Conservation (phyloP, 2,797 vertebrate species). For the Harpagifer antarcticus region DNA sequence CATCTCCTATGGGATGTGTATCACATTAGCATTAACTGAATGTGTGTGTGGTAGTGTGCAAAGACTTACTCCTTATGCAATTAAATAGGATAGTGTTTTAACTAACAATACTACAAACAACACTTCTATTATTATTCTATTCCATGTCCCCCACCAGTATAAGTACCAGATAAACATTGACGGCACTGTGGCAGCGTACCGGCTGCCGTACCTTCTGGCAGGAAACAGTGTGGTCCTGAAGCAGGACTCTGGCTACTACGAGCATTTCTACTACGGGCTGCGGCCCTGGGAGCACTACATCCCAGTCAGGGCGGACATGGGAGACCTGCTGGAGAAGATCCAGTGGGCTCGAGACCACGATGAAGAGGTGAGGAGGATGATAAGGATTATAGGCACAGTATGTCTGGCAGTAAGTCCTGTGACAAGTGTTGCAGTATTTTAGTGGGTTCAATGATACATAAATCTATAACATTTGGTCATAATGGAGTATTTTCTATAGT, state of each 20-base stretch:
- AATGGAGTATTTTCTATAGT: not conserved
- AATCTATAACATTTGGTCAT: not conserved
- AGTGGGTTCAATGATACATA: not conserved
- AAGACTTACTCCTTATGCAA: not conserved
- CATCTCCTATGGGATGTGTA: not conserved
- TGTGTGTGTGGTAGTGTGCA: not conserved
- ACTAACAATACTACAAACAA: not conserved
- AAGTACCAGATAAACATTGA: slow-evolving; percentile 98
- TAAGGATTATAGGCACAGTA: not conserved
- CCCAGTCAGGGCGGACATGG: slow-evolving; percentile 92
- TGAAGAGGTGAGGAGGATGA: slow-evolving; percentile 86
- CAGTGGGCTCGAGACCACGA: slow-evolving; percentile 95
- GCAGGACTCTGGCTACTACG: slow-evolving; percentile 97
- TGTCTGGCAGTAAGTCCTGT: not conserved
- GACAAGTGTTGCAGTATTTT: not conserved
- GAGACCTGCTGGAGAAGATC: slow-evolving; percentile 94
- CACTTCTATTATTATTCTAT: not conserved
- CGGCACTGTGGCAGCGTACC: slow-evolving; percentile 96
- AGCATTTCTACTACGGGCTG: slow-evolving; percentile 95
- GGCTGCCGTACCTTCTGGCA: slow-evolving; percentile 94
- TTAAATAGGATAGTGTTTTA: not conserved
- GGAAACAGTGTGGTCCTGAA: slow-evolving; percentile 96
- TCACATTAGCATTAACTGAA: not conserved
- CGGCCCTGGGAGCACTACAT: slow-evolving; percentile 95
- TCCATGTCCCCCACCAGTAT: slow-evolving; percentile 84